These are phyloP conservation scores for Aphis craccivora DNA, from an alignment of 1,140 invertebrate species.

Conservation along the genomic window DNA sequence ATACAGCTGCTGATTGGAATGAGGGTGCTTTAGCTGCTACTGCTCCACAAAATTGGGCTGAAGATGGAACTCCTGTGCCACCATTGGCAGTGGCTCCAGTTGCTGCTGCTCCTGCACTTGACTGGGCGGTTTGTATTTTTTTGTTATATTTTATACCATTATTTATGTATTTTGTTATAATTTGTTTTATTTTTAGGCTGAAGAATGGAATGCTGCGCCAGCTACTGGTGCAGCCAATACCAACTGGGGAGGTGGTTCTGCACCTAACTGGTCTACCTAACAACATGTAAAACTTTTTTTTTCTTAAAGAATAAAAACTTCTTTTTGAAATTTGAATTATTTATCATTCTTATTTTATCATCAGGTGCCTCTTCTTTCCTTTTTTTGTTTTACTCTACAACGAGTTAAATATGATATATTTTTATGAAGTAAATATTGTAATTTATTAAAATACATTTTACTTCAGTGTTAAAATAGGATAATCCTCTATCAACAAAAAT, in stretches of 20 bases:
- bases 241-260: constrained; percentile 55
- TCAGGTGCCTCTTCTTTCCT: background rate
- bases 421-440: background rate
- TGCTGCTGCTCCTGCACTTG: constrained; percentile 61
- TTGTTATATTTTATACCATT: background rate
- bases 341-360: background rate
- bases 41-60: constrained; percentile 64
- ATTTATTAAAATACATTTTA: background rate
- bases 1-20: constrained; percentile 62
- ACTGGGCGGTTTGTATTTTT: constrained; percentile 48
- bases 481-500: background rate
- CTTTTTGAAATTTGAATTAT: constrained; percentile 46
- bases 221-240: constrained; percentile 43
- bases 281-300: constrained; percentile 43
- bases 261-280: constrained; percentile 48
- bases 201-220: constrained; percentile 48
- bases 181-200: constrained; percentile 37
- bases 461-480: background rate
- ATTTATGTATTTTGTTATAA: background rate
- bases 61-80: constrained; percentile 67
- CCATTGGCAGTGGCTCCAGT: constrained; percentile 62
- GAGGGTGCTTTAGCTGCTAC: constrained; percentile 67
- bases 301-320: constrained; percentile 42
- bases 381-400: background rate
- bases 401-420: background rate